Base-by-base conservation (phyloP, 2,113 vertebrate genomes). In the Neopipo cinnamomea region DNA sequence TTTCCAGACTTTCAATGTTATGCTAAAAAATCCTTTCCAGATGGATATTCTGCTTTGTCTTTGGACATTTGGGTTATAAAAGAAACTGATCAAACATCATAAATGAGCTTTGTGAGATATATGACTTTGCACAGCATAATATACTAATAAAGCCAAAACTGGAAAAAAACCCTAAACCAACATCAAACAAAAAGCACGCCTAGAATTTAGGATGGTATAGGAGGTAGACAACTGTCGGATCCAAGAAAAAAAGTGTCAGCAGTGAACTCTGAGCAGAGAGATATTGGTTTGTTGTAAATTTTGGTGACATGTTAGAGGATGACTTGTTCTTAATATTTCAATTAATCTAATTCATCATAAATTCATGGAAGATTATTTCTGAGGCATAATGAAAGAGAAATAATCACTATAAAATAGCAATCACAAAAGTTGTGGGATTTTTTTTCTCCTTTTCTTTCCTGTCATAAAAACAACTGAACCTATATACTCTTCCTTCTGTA, bases 51-150 rank as follows among this genome's bases (percentile, higher is more conserved):
- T 84, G 9, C 13, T 68, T 63, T 59, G 28, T 28, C 15, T 80
- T 50, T 0, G 1, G 8, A 44, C 0, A 3, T 82, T 35, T 52
- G 42, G 2, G 2, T 23, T 47, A 47, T 42, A 63, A 77, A 81
- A 72, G 9, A 72, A 91, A 37, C 7, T n/a, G 10, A 35, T 44
- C 12, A 53, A 35, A 68, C 0, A 0, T 25, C 49, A 73, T 24
- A 63, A 59, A 58, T 59, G 13, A 49, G 15, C 1, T 9, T 44
- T 72, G 52, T 37, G 20, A 85, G 14, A 49, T 28, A 23, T 20
- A 67, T 63, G 14, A 59, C 24, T 85, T 62, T 47, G 27, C 6
- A 31, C 12, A 42, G 2, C 2, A 35, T 53, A 58, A 44, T 24
- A n/a, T 27, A 9, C 3, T 39, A 44, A 58, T 42, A 25, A 46